phyloP scores from a whole-genome alignment of 2,113 vertebrate species.

The Clupea harengus region DNA sequence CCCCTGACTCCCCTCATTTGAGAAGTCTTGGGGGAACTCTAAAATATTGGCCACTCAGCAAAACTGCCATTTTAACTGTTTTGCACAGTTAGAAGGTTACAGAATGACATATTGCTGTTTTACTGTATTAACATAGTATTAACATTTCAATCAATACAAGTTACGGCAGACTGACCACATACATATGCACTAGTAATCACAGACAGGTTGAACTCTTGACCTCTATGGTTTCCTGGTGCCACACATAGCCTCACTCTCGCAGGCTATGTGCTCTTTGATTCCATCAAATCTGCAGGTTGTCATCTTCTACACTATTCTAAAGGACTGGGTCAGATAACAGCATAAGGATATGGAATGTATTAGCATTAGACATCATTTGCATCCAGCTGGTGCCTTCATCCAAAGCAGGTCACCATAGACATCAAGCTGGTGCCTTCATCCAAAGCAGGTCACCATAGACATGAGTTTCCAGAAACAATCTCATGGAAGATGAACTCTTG shows the following conservation, averaged over 20 bases:
- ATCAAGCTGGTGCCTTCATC: background rate
- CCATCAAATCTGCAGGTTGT: too few species aligned
- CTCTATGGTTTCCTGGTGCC: too few species aligned
- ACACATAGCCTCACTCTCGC: too few species aligned
- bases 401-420: background rate
- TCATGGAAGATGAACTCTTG: background rate
- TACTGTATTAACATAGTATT: background rate
- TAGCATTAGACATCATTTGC: background rate
- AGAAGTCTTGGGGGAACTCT: background rate
- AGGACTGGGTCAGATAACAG: background rate
- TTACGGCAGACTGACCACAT: background rate
- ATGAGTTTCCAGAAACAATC: background rate
- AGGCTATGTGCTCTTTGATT: too few species aligned
- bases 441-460: background rate
- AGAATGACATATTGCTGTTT: too few species aligned
- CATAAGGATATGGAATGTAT: background rate
- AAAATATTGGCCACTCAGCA: background rate
- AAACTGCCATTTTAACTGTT: background rate
- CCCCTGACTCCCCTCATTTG: background rate
- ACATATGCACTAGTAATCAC: too few species aligned
- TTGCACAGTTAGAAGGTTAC: background rate
- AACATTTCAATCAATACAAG: background rate
- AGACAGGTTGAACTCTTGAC: too few species aligned
- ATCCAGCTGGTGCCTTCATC: background rate
- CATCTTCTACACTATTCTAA: background rate